A percentile compares a stretch with the other conserved stretches of the same genome.
These are phyloP conservation scores for Microcebus tavaratra DNA, from an alignment of 2,113 vertebrate species.

Conservation along the genomic window DNA sequence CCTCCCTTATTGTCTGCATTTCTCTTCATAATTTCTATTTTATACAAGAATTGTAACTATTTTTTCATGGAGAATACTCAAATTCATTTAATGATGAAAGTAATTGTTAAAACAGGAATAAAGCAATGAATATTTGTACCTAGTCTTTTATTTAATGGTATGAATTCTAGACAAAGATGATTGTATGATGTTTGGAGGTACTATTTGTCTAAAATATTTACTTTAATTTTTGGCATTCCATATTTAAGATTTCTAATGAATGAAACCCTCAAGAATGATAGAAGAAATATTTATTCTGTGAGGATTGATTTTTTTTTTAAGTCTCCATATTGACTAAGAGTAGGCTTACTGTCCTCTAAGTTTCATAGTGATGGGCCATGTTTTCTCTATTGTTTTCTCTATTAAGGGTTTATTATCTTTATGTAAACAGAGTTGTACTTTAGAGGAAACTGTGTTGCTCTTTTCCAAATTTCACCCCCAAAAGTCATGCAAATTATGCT, in stretches of 20 bases:
- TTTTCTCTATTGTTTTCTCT: slow-evolving; percentile 60
- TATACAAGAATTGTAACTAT: slow-evolving; percentile 5
- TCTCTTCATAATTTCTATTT: slow-evolving; percentile 15
- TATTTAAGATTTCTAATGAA: slow-evolving; percentile 14
- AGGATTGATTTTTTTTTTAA: slow-evolving; percentile 30
- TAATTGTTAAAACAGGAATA: slow-evolving; percentile 11
- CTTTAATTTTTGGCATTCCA: slow-evolving; percentile 25
- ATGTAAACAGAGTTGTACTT: slow-evolving; percentile 2
- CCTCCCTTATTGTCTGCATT: background rate
- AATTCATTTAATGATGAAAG: slow-evolving; percentile 47
- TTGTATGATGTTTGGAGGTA: background rate
- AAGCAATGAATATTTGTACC: background rate
- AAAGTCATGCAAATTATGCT: slow-evolving; percentile 39
- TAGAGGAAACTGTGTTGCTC: background rate
- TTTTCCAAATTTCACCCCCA: slow-evolving; percentile 23
- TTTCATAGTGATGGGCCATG: background rate
- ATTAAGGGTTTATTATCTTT: slow-evolving; percentile 2
- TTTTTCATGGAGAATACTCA: slow-evolving; percentile 2
- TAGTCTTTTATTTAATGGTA: slow-evolving; percentile 25
- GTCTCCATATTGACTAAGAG: background rate
- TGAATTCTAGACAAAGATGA: slow-evolving; percentile 6
- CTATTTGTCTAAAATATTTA: background rate
- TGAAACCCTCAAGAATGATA: background rate
- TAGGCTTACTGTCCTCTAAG: background rate
- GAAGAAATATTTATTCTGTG: slow-evolving; percentile 12